Percentiles rank a stretch among this genome's conserved stretches.
These are phyloP conservation scores for Lamprotornis superbus DNA, from an alignment of 2,113 vertebrate genomes.

Conservation along the genomic window DNA sequence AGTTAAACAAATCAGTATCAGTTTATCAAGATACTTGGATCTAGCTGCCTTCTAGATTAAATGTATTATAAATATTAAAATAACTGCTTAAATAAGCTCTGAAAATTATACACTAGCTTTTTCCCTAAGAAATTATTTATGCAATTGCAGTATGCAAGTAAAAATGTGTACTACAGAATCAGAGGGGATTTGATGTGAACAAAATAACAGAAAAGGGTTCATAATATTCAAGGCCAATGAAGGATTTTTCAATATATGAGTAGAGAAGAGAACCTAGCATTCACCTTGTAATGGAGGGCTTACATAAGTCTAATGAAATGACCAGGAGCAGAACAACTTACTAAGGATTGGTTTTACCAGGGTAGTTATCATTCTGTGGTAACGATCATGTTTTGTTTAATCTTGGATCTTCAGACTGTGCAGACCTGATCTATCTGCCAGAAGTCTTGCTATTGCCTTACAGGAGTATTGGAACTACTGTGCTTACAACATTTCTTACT, in stretches of 20 bases:
- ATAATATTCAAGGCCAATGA: neutral
- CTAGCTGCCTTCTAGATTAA: conserved; percentile 11
- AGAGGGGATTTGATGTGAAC: neutral
- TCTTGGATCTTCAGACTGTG: neutral
- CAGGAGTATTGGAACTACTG: neutral
- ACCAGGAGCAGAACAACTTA: neutral
- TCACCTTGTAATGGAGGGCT: neutral
- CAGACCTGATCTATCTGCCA: neutral
- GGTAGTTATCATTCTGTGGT: neutral
- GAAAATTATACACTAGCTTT: conserved; percentile 27
- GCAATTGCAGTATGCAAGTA: neutral
- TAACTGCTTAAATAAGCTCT: conserved; percentile 25
- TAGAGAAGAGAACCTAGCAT: neutral
- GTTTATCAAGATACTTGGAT: conserved; percentile 4
- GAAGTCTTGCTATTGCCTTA: neutral
- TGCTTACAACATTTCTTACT: neutral
- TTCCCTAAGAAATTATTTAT: conserved; percentile 8
- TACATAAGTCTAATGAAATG: neutral
- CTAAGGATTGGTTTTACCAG: neutral
- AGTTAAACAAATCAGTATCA: conserved; percentile 33
- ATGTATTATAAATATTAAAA: conserved; percentile 50
- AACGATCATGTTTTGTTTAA: neutral
- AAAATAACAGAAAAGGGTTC: neutral
- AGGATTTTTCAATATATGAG: neutral
- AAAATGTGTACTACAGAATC: neutral